Conservation (phyloP, 64 coral and sea anemone genomes). For the Montipora foliosa region DNA sequence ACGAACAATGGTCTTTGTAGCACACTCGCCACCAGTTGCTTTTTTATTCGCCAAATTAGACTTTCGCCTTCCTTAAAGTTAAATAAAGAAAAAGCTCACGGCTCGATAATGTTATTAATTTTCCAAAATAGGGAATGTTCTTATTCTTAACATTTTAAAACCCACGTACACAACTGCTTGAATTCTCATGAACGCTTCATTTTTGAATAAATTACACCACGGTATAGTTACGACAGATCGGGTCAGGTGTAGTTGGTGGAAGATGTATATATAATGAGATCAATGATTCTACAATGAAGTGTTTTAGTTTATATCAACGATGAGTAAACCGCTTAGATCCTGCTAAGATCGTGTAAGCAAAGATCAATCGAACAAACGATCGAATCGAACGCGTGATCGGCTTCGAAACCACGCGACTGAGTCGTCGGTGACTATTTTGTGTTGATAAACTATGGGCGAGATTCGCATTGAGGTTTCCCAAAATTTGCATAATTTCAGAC, state of each 20-base stretch:
- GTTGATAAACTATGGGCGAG: slow-evolving; percentile 79
- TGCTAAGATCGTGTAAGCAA: slow-evolving; percentile 4
- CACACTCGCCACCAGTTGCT: slow-evolving; percentile 30
- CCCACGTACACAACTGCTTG: slow-evolving; percentile 5
- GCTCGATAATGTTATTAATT: slow-evolving; percentile 12
- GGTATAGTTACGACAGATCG: slow-evolving; percentile 55
- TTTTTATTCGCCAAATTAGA: slow-evolving; percentile 4
- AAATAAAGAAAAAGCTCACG: neutral
- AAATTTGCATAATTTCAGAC: slow-evolving; percentile 92
- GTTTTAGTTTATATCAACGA: slow-evolving; percentile 25
- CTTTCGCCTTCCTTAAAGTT: slow-evolving; percentile 17
- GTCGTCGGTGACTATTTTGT: slow-evolving; percentile 58
- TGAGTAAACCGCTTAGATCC: slow-evolving; percentile 24
- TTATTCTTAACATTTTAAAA: slow-evolving; percentile 35
- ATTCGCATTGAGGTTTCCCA: slow-evolving; percentile 70
- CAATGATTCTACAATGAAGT: slow-evolving; percentile 23
- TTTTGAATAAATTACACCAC: slow-evolving; percentile 56
- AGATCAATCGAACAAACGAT: slow-evolving; percentile 59
- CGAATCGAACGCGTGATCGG: slow-evolving; percentile 34
- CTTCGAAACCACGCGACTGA: slow-evolving; percentile 66
- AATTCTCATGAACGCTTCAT: slow-evolving; percentile 31
- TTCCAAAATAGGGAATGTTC: slow-evolving; percentile 28
- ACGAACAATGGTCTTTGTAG: slow-evolving; percentile 56
- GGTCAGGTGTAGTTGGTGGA: slow-evolving; percentile 35
- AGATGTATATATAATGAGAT: slow-evolving; percentile 19